Evolutionary conservation across 2,113 vertebrate species (phyloP).

Genomic region (Nycticebus coucang): DNA sequence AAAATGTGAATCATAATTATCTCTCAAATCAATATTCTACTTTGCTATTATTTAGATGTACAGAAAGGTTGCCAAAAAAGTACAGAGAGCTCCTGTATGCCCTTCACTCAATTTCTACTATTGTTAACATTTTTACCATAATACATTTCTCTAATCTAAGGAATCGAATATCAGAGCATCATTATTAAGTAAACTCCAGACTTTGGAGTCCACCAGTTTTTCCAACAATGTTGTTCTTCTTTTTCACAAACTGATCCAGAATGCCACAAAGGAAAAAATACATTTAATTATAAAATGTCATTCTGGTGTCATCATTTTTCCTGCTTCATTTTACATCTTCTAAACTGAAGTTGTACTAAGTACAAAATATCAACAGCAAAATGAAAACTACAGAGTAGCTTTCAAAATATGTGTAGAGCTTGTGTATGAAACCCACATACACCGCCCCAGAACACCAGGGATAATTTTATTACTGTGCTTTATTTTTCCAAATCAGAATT

Average conservation of each 20-base stretch:
- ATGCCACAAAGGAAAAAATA: not conserved
- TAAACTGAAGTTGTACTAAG: not conserved
- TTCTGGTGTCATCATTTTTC: not conserved
- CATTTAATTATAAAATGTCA: not conserved
- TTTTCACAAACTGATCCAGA: not conserved
- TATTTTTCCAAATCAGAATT: not conserved
- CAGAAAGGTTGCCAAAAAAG: not conserved
- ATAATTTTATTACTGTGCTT: not conserved
- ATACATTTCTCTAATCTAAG: not conserved
- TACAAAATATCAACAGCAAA: not conserved
- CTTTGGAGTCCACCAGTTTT: not conserved
- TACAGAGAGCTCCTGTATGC: not conserved
- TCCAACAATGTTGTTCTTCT: not conserved
- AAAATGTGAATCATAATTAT: not conserved
- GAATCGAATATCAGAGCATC: not conserved
- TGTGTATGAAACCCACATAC: not conserved
- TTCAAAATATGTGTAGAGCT: not conserved
- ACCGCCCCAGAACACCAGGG: not conserved
- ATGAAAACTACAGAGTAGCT: not conserved
- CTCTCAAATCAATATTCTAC: not conserved
- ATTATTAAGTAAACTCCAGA: not conserved
- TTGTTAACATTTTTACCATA: not conserved
- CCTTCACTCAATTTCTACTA: not conserved
- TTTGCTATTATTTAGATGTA: not conserved
- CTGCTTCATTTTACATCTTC: not conserved